These are phyloP conservation scores for Pogoniulus pusillus DNA, from an alignment of 2,797 vertebrate species.

Conservation along the genomic window DNA sequence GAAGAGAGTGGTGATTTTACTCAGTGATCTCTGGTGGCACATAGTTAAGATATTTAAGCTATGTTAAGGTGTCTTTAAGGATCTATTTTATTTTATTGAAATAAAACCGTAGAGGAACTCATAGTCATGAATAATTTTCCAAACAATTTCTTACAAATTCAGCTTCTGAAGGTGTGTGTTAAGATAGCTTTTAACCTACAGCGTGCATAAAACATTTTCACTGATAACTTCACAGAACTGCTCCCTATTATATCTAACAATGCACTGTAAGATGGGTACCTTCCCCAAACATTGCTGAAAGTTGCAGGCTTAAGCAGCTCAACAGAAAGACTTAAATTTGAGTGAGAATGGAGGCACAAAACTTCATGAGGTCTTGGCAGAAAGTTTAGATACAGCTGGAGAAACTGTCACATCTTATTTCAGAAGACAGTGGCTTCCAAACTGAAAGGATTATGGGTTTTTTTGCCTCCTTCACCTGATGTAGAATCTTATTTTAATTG, in stretches of 20 bases:
- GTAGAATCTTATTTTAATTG: not conserved
- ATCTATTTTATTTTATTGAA: not conserved
- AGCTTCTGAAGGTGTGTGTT: not conserved
- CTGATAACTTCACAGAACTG: no score
- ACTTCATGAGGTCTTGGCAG: not conserved
- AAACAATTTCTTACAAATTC: not conserved
- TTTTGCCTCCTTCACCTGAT: not conserved
- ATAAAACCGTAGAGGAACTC: not conserved
- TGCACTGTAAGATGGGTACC: not conserved
- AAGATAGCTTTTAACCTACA: not conserved
- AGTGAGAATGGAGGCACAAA: not conserved
- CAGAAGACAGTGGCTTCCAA: not conserved
- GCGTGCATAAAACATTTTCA: not conserved
- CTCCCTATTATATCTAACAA: no score
- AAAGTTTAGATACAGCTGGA: constrained; percentile 5
- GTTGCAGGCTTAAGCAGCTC: not conserved
- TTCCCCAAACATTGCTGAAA: not conserved
- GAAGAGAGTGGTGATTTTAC: not conserved
- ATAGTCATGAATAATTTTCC: not conserved
- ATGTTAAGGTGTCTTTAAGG: not conserved
- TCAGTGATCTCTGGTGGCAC: not conserved
- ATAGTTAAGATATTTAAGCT: not conserved
- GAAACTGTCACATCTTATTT: not conserved
- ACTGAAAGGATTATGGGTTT: not conserved
- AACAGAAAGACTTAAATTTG: not conserved